Conservation (phyloP, 2,113 vertebrate species). For the Thunnus thynnus region DNA sequence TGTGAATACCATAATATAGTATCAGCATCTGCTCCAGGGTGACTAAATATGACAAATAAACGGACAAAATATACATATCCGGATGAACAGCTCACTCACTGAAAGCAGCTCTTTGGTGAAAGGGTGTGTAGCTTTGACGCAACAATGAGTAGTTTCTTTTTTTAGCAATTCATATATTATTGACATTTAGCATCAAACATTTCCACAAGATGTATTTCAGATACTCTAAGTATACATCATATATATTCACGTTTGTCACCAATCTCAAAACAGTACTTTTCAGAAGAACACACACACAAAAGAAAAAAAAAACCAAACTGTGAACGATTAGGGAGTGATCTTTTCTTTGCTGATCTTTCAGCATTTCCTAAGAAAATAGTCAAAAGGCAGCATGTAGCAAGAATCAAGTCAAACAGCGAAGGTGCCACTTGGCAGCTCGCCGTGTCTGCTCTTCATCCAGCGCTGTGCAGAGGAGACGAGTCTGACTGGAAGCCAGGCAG, state of each 20-base stretch:
- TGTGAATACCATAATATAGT: too few species aligned
- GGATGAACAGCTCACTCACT: not conserved
- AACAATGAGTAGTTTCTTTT: not conserved
- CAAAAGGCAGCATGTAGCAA: not conserved
- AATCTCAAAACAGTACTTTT: not conserved
- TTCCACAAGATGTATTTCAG: too few species aligned
- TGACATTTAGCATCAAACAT: too few species aligned
- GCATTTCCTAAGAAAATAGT: not conserved
- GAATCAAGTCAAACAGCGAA: not conserved
- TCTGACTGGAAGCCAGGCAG: not conserved
- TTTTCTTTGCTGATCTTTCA: too few species aligned
- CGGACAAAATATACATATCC: not conserved
- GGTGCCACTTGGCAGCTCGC: constrained; percentile 27
- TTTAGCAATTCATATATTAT: too few species aligned
- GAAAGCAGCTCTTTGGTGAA: not conserved
- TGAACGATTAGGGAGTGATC: too few species aligned
- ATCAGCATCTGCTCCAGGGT: too few species aligned
- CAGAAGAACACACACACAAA: not conserved
- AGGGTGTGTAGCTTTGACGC: not conserved
- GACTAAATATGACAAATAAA: not conserved
- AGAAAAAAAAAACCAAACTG: too few species aligned
- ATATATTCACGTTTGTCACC: too few species aligned
- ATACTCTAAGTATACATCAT: too few species aligned
- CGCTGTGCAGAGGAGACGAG: not conserved
- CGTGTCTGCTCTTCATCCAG: not conserved